Conservation (phyloP, 1,140 invertebrate genomes). For the Agrilus planipennis region DNA sequence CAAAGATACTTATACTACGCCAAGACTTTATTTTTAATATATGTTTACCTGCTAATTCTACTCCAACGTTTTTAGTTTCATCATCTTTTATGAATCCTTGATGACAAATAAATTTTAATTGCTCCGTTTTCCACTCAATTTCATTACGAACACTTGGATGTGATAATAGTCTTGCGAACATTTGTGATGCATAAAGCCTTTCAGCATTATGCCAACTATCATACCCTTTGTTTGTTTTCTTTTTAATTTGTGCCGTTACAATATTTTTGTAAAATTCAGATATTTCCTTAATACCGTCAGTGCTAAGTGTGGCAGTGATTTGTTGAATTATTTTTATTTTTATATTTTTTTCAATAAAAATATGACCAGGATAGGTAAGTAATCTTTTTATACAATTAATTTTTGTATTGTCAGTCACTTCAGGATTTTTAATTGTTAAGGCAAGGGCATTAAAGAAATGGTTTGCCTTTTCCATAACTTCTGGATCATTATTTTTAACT, state of each 20-base stretch:
- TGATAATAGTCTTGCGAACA: conserved; percentile 50
- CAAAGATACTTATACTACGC: background rate
- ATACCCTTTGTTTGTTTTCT: conserved; percentile 32
- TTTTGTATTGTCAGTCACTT: conserved; percentile 39
- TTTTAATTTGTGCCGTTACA: conserved; percentile 39
- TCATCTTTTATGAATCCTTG: conserved; percentile 48
- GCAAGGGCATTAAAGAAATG: conserved; percentile 42
- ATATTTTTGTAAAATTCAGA: conserved; percentile 46
- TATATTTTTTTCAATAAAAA: conserved; percentile 59
- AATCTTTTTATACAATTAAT: conserved; percentile 47
- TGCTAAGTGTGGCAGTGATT: conserved; percentile 44
- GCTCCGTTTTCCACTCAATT: conserved; percentile 49
- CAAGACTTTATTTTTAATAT: background rate
- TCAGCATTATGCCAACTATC: conserved; percentile 53
- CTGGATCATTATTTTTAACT: conserved; percentile 37
- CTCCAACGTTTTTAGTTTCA: conserved; percentile 38
- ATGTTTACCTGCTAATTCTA: conserved; percentile 43
- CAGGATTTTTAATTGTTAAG: conserved; percentile 36
- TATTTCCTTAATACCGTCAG: conserved; percentile 48
- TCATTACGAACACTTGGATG: conserved; percentile 46
- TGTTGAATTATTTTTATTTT: conserved; percentile 48
- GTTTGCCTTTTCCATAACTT: conserved; percentile 32
- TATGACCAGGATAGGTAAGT: conserved; percentile 49
- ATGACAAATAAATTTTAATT: conserved; percentile 50
- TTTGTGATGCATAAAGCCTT: conserved; percentile 49